Conservation (phyloP, 2,888 invertebrate species). For the Eudasyphora cyanicolor region DNA sequence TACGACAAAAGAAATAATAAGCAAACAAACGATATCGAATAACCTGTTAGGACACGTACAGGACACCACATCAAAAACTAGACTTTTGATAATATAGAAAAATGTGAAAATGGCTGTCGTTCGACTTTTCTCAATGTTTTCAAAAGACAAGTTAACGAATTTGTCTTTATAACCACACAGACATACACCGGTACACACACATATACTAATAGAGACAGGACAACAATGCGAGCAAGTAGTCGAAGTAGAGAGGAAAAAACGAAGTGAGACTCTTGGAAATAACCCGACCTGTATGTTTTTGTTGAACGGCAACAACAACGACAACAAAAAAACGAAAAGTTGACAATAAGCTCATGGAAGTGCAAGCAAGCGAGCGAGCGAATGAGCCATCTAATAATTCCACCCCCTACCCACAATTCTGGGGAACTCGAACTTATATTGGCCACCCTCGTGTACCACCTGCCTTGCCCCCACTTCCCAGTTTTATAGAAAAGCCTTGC, state of each 20-base stretch:
- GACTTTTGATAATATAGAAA: slow-evolving; percentile 12
- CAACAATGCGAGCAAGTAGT: background rate
- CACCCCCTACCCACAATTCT: background rate
- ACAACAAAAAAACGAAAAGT: slow-evolving; percentile 1
- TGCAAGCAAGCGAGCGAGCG: background rate
- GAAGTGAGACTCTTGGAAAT: slow-evolving; percentile 1
- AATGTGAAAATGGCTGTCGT: background rate
- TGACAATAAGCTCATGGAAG: slow-evolving; percentile 44
- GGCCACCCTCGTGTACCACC: background rate
- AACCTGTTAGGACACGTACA: slow-evolving; percentile 51
- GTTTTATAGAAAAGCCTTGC: no score
- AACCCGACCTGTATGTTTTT: background rate
- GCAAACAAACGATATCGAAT: slow-evolving; percentile 45
- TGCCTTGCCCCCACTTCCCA: background rate
- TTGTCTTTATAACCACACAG: slow-evolving; percentile 31
- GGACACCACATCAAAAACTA: slow-evolving; percentile 46
- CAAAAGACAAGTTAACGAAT: slow-evolving; percentile 48
- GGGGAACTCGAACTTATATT: background rate
- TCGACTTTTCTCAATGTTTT: no score
- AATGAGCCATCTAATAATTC: background rate
- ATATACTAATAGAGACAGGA: background rate
- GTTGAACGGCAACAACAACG: slow-evolving; percentile 22
- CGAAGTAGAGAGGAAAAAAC: no score
- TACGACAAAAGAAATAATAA: slow-evolving; percentile 6
- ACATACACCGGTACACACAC: no score